Evolutionary conservation across 2,113 vertebrate species (phyloP).

Genomic region (Columba janthina): DNA sequence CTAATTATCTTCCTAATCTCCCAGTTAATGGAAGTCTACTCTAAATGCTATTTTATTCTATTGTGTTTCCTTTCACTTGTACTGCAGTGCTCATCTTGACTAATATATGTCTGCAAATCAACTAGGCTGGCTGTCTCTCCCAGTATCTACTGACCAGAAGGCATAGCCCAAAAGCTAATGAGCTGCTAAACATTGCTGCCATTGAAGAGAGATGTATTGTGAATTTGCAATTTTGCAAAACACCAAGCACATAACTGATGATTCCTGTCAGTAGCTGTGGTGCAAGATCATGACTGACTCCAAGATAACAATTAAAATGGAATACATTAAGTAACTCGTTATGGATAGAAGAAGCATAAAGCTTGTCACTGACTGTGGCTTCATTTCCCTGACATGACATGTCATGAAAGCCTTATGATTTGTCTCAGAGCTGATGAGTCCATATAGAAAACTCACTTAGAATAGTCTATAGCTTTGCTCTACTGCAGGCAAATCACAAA

Average conservation of each 20-base stretch:
- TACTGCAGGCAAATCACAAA: background rate
- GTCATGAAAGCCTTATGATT: conserved; percentile 16
- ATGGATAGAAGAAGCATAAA: conserved; percentile 48
- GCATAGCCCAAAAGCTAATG: conserved; percentile 50
- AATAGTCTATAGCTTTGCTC: background rate
- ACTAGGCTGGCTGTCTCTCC: conserved; percentile 25
- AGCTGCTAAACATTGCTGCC: conserved; percentile 57
- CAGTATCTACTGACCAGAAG: conserved; percentile 42
- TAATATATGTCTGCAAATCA: conserved; percentile 30
- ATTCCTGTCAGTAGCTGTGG: conserved; percentile 57
- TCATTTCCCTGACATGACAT: conserved; percentile 9
- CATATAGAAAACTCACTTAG: background rate
- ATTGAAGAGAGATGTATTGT: conserved; percentile 16
- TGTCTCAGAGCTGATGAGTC: background rate
- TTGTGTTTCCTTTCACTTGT: background rate
- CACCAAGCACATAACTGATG: conserved; percentile 57
- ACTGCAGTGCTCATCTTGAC: background rate
- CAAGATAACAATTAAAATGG: conserved; percentile 67
- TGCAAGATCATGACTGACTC: conserved; percentile 51
- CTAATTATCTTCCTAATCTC: background rate
- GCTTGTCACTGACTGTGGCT: conserved; percentile 54
- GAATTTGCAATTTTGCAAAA: conserved; percentile 70
- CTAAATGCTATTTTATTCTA: background rate
- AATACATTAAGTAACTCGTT: conserved; percentile 66
- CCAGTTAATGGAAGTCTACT: background rate